Base-by-base conservation (phyloP, 2,113 vertebrate genomes). In the Balaenoptera acutorostrata region DNA sequence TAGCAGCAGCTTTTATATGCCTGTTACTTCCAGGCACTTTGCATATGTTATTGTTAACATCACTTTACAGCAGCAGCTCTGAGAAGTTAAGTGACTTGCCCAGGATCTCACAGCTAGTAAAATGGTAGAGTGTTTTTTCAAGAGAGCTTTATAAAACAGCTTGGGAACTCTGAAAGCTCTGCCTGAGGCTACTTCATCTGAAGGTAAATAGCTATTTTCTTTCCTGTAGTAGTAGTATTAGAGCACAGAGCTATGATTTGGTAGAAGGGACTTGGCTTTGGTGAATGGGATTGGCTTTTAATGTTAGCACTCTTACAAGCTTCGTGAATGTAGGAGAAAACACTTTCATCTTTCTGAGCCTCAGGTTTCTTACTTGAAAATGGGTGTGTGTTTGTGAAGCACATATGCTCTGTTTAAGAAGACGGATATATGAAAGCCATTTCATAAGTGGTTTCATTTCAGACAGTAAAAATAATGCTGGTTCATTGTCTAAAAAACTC, bases 321-420 rank as follows among this genome's bases (percentile, higher is more conserved):
- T 81, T 88, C 12, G 2, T 85, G 31, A 44, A 36, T 33, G 3
- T 57, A 27, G 39, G 31, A 13, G 55, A 44, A 82, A 81, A 77
- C 31, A 57, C 1, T 64, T 72, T 66, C 23, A 41, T 74, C 41
- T 68, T 66, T 81, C 55, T 90, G 88, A 94, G 31, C 27, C 17
- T 75, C 44, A 61, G 1, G 83, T 87, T 82, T 93, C 93, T 95
- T 95, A 36, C 41, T 52, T 90, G 61, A 86, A 89, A 59, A 88
- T 77, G 25, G 29, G 36, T 57, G 4, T 49, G 6, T 68, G 12
- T 66, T 31, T 71, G 46, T 55, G 63, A 91, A 90, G 15, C 8
- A n/a, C 9, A 23, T 69, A n/a, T 61, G 1, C 23, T 93, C 44
- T 94, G 31, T 39, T 61, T 84, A 82, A 89, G 71, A 44, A 52